phyloP scores from a whole-genome alignment of 2,888 invertebrate species.

The Meta bourneti region DNA sequence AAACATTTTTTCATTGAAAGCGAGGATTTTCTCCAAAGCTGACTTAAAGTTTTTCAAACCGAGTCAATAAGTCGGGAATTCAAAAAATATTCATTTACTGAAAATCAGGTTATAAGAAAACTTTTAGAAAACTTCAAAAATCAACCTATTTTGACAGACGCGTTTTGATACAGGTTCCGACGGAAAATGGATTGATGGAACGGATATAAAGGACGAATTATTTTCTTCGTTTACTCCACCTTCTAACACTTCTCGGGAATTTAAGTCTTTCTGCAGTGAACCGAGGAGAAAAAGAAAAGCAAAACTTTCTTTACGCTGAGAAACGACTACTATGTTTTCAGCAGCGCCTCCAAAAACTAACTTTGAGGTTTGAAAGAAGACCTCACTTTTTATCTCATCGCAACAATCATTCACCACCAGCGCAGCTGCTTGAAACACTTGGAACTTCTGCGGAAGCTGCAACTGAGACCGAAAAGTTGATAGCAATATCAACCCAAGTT shows the following conservation, averaged over 20 bases:
- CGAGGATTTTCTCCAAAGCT: no score
- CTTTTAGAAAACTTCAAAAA: not conserved
- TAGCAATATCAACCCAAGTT: not conserved
- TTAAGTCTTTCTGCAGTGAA: slow-evolving; percentile 15
- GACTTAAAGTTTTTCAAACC: not conserved
- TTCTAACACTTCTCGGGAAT: not conserved
- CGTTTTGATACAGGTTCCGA: not conserved
- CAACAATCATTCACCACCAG: slow-evolving; percentile 37
- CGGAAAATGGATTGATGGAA: not conserved
- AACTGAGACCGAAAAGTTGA: slow-evolving; percentile 2
- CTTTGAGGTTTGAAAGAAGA: slow-evolving; percentile 54
- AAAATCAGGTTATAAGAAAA: not conserved
- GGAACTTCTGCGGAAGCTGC: slow-evolving; percentile 16
- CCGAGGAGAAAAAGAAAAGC: slow-evolving; percentile 17
- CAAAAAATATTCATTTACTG: not conserved
- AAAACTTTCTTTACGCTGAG: slow-evolving; percentile 34
- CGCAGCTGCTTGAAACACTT: slow-evolving; percentile 59
- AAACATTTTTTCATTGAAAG: no score
- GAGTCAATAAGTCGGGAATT: not conserved
- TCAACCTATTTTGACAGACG: not conserved
- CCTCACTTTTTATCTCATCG: slow-evolving; percentile 9
- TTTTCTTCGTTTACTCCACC: not conserved
- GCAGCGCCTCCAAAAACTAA: slow-evolving; percentile 45
- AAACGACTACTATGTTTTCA: slow-evolving; percentile 57
- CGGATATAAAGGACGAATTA: not conserved